Conservation (phyloP, 2,888 invertebrate species). For the Ornithoptera alexandrae region DNA sequence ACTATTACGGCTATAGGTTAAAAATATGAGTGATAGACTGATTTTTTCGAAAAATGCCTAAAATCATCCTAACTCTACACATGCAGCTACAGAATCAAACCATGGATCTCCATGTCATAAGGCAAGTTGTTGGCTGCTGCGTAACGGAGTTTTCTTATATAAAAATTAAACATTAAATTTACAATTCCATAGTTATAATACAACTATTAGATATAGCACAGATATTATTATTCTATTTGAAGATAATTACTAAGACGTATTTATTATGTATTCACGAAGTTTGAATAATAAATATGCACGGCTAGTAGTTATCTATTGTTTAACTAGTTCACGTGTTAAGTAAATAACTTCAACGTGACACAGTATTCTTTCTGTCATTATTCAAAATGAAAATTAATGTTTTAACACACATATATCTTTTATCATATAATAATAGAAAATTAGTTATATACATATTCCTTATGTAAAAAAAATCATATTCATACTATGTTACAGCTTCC, state of each 20-base stretch:
- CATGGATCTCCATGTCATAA: no score
- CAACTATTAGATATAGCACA: not conserved
- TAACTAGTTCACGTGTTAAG: constrained; percentile 1
- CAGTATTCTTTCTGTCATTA: not conserved
- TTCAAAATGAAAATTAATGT: not conserved
- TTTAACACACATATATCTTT: no score
- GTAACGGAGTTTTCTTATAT: no score
- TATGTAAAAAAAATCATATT: no score
- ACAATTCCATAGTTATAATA: not conserved
- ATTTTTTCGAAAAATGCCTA: no score
- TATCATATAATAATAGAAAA: not conserved
- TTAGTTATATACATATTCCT: not conserved
- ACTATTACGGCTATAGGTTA: no score
- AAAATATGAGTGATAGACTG: no score
- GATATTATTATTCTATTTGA: constrained; percentile 5
- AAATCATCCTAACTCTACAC: no score
- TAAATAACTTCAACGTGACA: not conserved
- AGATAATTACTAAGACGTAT: constrained; percentile 11
- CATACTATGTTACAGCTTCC: no score
- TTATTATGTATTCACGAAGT: constrained; percentile 9
- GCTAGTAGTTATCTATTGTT: not conserved
- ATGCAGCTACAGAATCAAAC: no score
- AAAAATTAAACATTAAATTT: no score
- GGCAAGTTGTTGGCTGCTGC: no score
- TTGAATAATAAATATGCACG: not conserved